A percentile compares a stretch with the other conserved stretches of the same genome.
These are phyloP conservation scores for Hylyphantes graminicola DNA, from an alignment of 1,140 invertebrate genomes.

Conservation along the genomic window DNA sequence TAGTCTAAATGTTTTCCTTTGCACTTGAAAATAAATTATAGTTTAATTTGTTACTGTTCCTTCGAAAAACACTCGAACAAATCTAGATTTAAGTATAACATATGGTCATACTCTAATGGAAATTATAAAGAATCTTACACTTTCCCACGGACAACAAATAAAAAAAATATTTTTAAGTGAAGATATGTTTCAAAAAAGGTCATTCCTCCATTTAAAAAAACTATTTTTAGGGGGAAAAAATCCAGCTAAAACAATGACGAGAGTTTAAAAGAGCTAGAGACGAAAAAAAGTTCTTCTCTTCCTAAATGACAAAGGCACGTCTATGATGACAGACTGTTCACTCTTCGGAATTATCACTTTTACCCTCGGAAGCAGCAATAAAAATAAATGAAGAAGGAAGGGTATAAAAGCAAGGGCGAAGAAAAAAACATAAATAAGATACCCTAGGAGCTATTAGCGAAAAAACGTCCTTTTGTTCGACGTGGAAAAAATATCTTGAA, in stretches of 20 bases:
- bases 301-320: constrained; percentile 34
- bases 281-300: constrained; percentile 4
- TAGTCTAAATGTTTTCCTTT: neutral
- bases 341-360: constrained; percentile 31
- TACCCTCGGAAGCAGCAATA: constrained; percentile 14
- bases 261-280: neutral
- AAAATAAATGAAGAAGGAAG: constrained; percentile 22
- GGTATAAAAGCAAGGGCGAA: neutral
- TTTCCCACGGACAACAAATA: no score
- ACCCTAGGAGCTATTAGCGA: constrained; percentile 42
- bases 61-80: no score
- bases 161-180: neutral
- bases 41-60: neutral
- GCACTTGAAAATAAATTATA: neutral
- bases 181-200: constrained; percentile 10
- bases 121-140: no score
- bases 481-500: no score
- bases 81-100: no score
- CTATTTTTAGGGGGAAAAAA: neutral
- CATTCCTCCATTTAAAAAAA: constrained; percentile 13
- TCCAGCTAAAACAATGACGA: neutral
- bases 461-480: constrained; percentile 45
- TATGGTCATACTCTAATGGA: no score
- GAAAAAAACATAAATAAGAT: constrained; percentile 10
- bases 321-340: constrained; percentile 44